Evolutionary conservation across 2,113 vertebrate genomes (phyloP), one percentile per base, ranked within the genome.

Genomic region (Proteles cristata): DNA sequence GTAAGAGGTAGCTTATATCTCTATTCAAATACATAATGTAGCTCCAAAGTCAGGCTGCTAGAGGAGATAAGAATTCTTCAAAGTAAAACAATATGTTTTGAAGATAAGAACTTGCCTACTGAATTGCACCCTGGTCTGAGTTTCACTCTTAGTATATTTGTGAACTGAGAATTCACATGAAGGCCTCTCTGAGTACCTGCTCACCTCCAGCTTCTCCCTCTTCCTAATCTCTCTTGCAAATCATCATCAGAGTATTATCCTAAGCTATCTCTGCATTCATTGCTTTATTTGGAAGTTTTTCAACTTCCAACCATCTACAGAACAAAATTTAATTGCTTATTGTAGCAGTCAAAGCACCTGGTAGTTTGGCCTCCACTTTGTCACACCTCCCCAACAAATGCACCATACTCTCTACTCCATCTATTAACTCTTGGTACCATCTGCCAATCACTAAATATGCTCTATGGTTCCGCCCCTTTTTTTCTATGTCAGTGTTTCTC

Each of bases 31-130:
- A 53, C 5, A 89, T n/a, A 69, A 71, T 43, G 7, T 81, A 82
- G 73, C 77, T 93, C 87, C 85, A 88, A 88, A 97, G 88, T 93
- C 92, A 96, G 95, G 76, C 97, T 95, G 97, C 81, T 28, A 28
- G 81, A 66, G 55, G 73, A 95, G 92, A 97, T 96, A 96, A 97
- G 94, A 94, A 96, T 79, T 96, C 77, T 85, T 96, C 74, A 96
- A 94, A 96, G 93, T 96, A 85, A 96, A 97, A 96, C 96, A 95
- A 96, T 88, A 89, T 77, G 39, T 73, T 97, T 73, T 94, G 84
- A 93, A 96, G 97, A 97, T 97, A 96, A 97, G 95, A 93, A 96
- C 77, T 95, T 14, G n/a, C 90, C 73, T 25, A 31, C 61, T 53
- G 90, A 81, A 85, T 92, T 53, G 55, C 53, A 97, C 88, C 58